Evolutionary conservation across 2,797 vertebrate species (phyloP), one percentile per base, ranked within the genome.

Genomic region (Craterocephalus amniculus): DNA sequence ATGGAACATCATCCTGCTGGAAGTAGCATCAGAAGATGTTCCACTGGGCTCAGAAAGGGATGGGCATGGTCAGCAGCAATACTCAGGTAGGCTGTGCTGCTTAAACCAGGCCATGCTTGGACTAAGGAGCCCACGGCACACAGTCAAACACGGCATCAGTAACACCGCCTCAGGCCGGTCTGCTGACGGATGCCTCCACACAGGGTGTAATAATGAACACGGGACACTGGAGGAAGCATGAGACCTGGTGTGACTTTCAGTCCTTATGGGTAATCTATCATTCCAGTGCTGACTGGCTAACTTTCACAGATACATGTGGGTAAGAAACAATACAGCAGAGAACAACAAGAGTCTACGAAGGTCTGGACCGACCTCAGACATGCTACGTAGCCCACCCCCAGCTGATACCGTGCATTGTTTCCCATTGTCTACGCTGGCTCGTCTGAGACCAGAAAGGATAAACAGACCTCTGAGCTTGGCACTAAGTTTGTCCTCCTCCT

Each of bases 251-350:
- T 72, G 74, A 90, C 86, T 88, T 85, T 67, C 31, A 80, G 35
- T 80, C 58, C 71, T 88, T 70, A 61, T 32, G 80, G 86, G 80
- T 80, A 74, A 91, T 93, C 89, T 84, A 88, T 91, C 87, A 88
- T 81, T 63, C 27, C 62, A 40, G 62, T 79, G 74, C 72, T 86
- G 88, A 92, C 78, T 68, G 63, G 73, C 64, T 83, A 79, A 87
- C 84, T 81, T 79, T 80, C 63, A 72, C 48, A 12, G 64, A 72
- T 72, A 65, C 24, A 0, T 61, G 71, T 66, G 72, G 76, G 58
- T 26, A 35, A 80, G 70, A 74, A 57, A 58, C 59, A 85, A 74
- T 58, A 71, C 77, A 76, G 72, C 56, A 58, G 10, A 36, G 55
- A 66, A 51, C 26, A 20, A 48, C 18, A 22, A 63, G 76, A 72